Evolutionary conservation across 2,113 vertebrate species (phyloP).

Genomic region (Lophochroa leadbeateri): DNA sequence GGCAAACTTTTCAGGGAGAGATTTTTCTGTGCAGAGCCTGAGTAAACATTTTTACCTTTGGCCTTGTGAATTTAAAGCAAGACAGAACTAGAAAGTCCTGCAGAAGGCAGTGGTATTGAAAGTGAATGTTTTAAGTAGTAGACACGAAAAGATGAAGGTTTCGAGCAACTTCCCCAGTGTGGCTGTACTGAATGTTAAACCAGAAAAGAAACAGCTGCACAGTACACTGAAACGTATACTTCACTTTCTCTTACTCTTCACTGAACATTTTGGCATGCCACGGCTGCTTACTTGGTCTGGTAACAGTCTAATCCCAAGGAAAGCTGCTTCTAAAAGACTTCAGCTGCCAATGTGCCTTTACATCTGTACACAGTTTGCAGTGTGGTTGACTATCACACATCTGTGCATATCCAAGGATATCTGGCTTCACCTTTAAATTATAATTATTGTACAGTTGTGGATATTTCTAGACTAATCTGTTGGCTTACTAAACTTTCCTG

Average conservation of each 20-base stretch:
- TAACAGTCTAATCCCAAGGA: not conserved
- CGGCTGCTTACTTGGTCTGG: not conserved
- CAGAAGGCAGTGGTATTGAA: not conserved
- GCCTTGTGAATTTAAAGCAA: not conserved
- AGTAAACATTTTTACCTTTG: not conserved
- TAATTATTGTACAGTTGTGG: not conserved
- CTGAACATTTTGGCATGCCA: not conserved
- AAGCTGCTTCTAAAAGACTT: not conserved
- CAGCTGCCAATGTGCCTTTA: accelerated
- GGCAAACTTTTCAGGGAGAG: not conserved
- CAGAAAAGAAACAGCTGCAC: not conserved
- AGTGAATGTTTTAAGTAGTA: not conserved
- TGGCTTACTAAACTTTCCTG: not conserved
- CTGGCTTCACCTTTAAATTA: not conserved
- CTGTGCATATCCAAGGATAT: not conserved
- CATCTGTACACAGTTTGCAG: not conserved
- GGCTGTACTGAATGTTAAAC: not conserved
- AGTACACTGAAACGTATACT: not conserved
- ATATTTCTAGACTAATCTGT: not conserved
- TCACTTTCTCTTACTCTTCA: not conserved
- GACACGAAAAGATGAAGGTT: not conserved
- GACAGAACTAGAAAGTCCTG: not conserved
- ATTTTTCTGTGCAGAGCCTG: not conserved
- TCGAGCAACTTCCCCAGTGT: not conserved
- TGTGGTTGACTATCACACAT: not conserved